Conservation (phyloP, 2,797 vertebrate genomes). For the Scyliorhinus canicula region DNA sequence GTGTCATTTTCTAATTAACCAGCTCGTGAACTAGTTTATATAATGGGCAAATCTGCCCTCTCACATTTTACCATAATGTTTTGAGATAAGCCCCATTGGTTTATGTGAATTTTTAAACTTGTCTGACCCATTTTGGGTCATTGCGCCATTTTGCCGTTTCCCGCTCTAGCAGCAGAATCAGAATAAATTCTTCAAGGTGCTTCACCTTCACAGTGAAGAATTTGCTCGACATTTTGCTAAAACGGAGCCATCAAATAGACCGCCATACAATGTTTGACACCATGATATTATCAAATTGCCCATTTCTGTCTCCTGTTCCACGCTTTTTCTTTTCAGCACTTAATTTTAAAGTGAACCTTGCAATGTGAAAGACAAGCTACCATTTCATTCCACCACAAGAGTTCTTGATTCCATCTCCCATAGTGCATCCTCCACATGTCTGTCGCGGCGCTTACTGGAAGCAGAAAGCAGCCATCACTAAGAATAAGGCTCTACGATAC, state of each 20-base stretch:
- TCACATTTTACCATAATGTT: background rate
- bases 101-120: background rate
- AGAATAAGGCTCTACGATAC: background rate
- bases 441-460: no score
- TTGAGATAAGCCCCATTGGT: background rate
- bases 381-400: constrained; percentile 8
- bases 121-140: background rate
- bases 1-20: background rate
- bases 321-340: background rate
- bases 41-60: background rate
- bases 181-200: background rate
- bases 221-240: background rate
- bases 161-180: background rate
- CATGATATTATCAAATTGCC: background rate
- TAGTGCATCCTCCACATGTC: no score
- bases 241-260: background rate
- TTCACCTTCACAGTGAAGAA: background rate
- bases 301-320: background rate
- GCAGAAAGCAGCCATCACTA: background rate
- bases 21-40: background rate
- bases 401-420: background rate
- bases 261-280: background rate
- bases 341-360: background rate
- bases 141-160: background rate
- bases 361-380: background rate